Conservation (phyloP, 2,797 vertebrate genomes). For the Periophthalmus magnuspinnatus region DNA sequence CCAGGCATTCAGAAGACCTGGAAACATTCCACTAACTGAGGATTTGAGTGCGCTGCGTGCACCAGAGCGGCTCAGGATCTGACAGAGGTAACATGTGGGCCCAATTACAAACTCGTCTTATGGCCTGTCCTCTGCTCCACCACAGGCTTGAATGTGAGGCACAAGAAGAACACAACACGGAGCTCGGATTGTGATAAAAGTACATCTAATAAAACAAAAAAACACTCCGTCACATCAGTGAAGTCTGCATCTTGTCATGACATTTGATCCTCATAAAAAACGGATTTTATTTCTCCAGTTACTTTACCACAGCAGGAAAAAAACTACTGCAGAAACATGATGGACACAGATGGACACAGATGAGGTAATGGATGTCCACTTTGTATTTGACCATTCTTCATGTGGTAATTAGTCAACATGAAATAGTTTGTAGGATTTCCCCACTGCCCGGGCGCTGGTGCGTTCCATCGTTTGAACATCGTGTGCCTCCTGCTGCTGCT, state of each 20-base stretch:
- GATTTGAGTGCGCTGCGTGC: conserved; percentile 44
- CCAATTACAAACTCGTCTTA: conserved; percentile 53
- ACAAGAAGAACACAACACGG: conserved; percentile 29
- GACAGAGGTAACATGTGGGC: conserved; percentile 54
- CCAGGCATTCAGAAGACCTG: conserved; percentile 64
- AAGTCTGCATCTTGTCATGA: conserved; percentile 8
- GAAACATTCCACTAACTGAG: conserved; percentile 62
- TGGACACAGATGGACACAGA: background rate
- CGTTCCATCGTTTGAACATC: conserved; percentile 44
- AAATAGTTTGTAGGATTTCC: background rate
- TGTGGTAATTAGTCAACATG: background rate
- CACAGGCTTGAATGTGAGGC: conserved; percentile 38
- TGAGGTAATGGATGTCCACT: background rate
- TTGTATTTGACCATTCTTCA: conserved; percentile 1
- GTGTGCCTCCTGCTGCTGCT: conserved; percentile 58
- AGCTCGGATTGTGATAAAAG: conserved; percentile 40
- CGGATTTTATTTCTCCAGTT: conserved; percentile 1
- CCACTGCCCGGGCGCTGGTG: conserved; percentile 15
- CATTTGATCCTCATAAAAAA: conserved; percentile 4
- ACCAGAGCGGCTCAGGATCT: conserved; percentile 36
- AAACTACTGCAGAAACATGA: conserved; percentile 1
- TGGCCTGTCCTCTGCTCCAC: conserved; percentile 37
- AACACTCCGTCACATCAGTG: background rate
- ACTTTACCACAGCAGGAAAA: no score
- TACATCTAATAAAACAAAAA: conserved; percentile 14